Evolutionary conservation across 2,797 vertebrate species (phyloP).

Genomic region (Mus spretus): DNA sequence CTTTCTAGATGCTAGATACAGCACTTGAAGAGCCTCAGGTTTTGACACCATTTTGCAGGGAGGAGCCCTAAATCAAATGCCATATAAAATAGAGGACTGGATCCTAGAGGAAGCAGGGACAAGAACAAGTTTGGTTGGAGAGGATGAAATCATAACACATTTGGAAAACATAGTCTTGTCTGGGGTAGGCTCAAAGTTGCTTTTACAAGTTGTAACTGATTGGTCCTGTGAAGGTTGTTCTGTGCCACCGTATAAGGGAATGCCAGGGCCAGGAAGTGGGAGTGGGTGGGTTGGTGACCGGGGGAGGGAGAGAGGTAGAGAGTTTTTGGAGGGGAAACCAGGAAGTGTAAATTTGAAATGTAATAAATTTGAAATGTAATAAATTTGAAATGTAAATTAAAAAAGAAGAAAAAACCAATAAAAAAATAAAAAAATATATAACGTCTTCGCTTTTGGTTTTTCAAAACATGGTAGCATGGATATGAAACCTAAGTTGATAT

Average conservation of each 20-base stretch:
- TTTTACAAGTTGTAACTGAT: neutral
- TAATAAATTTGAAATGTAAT: too few species aligned
- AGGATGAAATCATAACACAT: neutral
- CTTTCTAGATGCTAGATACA: neutral
- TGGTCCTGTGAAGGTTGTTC: too few species aligned
- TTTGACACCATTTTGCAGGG: neutral
- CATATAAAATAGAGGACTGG: neutral
- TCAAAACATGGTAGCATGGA: neutral
- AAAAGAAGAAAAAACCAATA: too few species aligned
- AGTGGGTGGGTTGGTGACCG: too few species aligned
- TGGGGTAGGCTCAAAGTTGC: neutral
- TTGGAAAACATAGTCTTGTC: neutral
- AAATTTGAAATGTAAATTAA: too few species aligned
- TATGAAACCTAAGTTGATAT: neutral
- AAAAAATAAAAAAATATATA: neutral
- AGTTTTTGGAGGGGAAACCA: too few species aligned
- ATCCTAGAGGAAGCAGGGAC: neutral
- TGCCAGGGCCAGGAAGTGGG: too few species aligned
- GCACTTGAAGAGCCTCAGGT: neutral
- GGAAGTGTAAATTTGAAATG: too few species aligned
- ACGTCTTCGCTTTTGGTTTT: neutral
- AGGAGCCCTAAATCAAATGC: neutral
- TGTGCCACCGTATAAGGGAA: too few species aligned
- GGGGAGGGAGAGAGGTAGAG: too few species aligned
- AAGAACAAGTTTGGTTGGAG: constrained; percentile 21